Evolutionary conservation across 2,888 invertebrate species (phyloP).

Genomic region (Augiades crinisus): DNA sequence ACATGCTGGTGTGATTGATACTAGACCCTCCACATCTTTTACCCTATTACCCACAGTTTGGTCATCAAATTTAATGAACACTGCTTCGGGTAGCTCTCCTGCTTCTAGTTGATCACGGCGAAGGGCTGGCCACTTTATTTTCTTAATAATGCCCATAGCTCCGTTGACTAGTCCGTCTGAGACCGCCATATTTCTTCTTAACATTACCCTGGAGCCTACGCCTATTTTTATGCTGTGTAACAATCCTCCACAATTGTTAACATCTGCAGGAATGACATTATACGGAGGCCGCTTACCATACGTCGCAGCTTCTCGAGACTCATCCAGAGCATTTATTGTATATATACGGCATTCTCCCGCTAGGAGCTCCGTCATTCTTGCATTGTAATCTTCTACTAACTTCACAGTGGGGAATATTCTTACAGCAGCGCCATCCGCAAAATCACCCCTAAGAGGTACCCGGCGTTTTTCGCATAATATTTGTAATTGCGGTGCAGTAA

Average conservation of each 20-base stretch:
- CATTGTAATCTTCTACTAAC: slow-evolving; percentile 25
- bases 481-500: slow-evolving; percentile 23
- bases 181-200: slow-evolving; percentile 31
- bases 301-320: slow-evolving; percentile 29
- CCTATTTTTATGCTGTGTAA: slow-evolving; percentile 31
- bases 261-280: slow-evolving; percentile 30
- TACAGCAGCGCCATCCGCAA: slow-evolving; percentile 17
- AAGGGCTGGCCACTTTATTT: slow-evolving; percentile 35
- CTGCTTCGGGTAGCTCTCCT: no score
- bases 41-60: no score
- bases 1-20: no score
- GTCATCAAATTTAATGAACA: no score
- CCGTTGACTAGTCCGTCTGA: slow-evolving; percentile 32
- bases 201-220: slow-evolving; percentile 32
- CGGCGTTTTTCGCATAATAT: slow-evolving; percentile 18
- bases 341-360: slow-evolving; percentile 29
- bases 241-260: slow-evolving; percentile 31
- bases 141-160: slow-evolving; percentile 28
- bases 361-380: slow-evolving; percentile 30
- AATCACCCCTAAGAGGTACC: neutral
- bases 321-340: slow-evolving; percentile 31
- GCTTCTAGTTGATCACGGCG: slow-evolving; percentile 26
- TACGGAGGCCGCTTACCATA: slow-evolving; percentile 16
- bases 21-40: no score
- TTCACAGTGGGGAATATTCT: slow-evolving; percentile 29